Evolutionary conservation across 2,888 invertebrate species (phyloP).

Genomic region (Megastigmus dorsalis): DNA sequence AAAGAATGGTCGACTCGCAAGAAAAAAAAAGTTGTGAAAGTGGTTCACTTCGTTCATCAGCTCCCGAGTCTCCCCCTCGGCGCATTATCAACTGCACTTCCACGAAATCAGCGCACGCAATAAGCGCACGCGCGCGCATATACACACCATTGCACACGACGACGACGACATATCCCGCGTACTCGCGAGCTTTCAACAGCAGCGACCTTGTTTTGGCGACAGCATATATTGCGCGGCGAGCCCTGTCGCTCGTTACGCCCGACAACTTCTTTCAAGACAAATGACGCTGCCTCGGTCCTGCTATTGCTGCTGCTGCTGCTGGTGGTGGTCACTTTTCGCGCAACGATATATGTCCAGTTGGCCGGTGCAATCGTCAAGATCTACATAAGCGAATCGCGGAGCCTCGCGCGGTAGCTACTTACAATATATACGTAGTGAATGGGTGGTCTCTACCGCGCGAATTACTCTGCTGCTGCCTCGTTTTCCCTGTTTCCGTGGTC

Average conservation of each 20-base stretch:
- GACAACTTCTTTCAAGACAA: conserved; percentile 51
- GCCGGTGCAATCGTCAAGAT: conserved; percentile 33
- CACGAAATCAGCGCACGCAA: not conserved
- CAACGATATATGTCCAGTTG: conserved; percentile 1
- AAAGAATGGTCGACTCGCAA: too few species aligned
- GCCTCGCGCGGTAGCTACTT: conserved; percentile 36
- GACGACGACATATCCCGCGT: not conserved
- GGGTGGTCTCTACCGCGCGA: conserved; percentile 35
- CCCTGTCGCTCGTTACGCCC: conserved; percentile 11
- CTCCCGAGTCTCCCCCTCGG: too few species aligned
- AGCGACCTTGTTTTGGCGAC: conserved; percentile 26
- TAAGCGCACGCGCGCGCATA: not conserved
- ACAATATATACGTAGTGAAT: not conserved
- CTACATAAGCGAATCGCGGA: conserved; percentile 25
- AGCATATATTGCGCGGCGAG: not conserved
- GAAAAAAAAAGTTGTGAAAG: too few species aligned
- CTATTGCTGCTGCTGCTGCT: too few species aligned
- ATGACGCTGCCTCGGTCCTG: too few species aligned
- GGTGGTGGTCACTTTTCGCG: conserved; percentile 1
- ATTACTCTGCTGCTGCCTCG: not conserved
- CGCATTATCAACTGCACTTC: not conserved
- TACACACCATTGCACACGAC: not conserved
- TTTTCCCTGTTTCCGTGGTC: too few species aligned
- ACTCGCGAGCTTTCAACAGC: not conserved
- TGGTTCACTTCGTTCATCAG: not conserved